Percentiles rank a stretch among this genome's conserved stretches.
Evolutionary conservation across 2,113 vertebrate genomes (phyloP).

Genomic region (Columbina picui): DNA sequence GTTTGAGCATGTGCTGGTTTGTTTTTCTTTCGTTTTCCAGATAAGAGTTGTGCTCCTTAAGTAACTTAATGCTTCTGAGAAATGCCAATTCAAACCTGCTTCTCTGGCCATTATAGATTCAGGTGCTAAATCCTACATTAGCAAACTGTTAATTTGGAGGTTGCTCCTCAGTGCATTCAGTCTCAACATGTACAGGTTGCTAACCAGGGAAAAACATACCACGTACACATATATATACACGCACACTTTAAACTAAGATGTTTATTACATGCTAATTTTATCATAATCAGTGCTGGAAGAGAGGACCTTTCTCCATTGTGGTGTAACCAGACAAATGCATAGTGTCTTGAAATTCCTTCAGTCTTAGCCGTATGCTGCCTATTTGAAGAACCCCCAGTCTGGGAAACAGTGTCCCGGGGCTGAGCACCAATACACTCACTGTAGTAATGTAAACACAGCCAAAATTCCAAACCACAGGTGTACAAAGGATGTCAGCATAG

Average conservation of each 20-base stretch:
- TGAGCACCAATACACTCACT: neutral
- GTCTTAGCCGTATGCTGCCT: neutral
- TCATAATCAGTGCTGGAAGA: neutral
- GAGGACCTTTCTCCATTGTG: neutral
- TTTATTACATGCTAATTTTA: slow-evolving; percentile 52
- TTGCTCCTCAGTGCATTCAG: neutral
- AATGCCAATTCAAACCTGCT: neutral
- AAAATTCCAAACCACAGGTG: neutral
- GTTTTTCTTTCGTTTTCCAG: neutral
- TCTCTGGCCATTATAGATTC: neutral
- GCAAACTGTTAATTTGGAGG: neutral
- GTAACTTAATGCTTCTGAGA: neutral
- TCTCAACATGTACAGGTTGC: neutral
- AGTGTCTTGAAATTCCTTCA: slow-evolving; percentile 28
- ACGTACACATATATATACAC: neutral
- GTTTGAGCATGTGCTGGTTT: neutral
- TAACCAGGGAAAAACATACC: neutral
- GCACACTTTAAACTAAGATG: slow-evolving; percentile 1
- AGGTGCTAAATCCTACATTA: neutral
- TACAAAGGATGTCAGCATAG: neutral
- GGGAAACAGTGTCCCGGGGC: neutral
- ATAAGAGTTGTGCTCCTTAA: neutral
- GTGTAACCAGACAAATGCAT: neutral
- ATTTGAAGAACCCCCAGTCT: neutral
- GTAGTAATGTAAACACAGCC: slow-evolving; percentile 30